phyloP scores from a whole-genome alignment of 2,888 invertebrate genomes.

The Aporophyla nigra region DNA sequence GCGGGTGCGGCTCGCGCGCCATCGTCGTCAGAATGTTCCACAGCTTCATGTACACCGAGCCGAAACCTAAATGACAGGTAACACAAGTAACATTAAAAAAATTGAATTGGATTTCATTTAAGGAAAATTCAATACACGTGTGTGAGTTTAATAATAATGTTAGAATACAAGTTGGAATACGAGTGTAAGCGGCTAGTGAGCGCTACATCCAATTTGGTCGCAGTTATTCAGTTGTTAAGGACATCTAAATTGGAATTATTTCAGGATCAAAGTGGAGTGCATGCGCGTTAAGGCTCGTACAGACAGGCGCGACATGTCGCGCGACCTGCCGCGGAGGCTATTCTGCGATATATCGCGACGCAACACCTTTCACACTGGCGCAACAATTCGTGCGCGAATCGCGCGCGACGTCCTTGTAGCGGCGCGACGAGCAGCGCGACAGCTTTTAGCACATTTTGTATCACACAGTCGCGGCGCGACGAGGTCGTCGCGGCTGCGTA shows the following conservation, averaged over 20 bases:
- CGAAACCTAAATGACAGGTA: slow-evolving; percentile 84
- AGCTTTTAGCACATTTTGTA: too few species aligned
- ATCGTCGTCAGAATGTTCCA: slow-evolving; percentile 96
- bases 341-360: too few species aligned
- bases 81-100: neutral
- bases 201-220: neutral
- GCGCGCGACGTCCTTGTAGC: too few species aligned
- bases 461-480: too few species aligned
- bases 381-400: too few species aligned
- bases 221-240: neutral
- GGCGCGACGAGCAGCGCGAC: too few species aligned
- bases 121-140: neutral
- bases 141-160: neutral
- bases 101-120: neutral
- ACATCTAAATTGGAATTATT: neutral
- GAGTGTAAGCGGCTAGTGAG: neutral
- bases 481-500: too few species aligned
- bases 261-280: neutral
- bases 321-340: too few species aligned
- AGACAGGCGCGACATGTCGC: too few species aligned
- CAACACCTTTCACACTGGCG: too few species aligned
- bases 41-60: slow-evolving; percentile 96
- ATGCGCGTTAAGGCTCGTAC: too few species aligned
- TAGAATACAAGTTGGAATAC: neutral
- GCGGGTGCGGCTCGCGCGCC: slow-evolving; percentile 96